Evolutionary conservation across 2,888 invertebrate species (phyloP), one percentile per base, ranked within the genome.

Genomic region (Amphipoea lucens): DNA sequence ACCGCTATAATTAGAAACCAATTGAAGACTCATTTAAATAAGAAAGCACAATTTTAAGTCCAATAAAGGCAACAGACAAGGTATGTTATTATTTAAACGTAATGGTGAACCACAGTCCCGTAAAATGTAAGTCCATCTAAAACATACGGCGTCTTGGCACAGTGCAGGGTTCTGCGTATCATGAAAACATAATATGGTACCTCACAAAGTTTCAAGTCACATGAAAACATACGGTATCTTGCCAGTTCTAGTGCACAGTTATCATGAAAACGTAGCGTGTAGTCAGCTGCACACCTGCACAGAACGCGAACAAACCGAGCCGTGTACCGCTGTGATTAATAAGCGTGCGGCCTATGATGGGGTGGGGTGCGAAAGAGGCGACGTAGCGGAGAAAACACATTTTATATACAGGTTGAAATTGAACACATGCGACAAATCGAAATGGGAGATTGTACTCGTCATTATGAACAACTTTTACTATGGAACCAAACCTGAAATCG

Each of bases 281-380:
- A 73, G 65, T 23, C 74, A 74, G 66, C 51, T 42, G 85, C 68
- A 68, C 87, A 88, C 83, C 83, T 88, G 87, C 73, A 89, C 79
- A 75, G 70, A 83, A 79, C 89, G 83, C 78, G 78, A 76, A 80
- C 86, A 86, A 85, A 85, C 89, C 81, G 74, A 78, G 71, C 82
- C 78, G 69, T 82, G 85, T 79, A 81, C 79, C 76, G 82, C 74
- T 63, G 88, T 87, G 83, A 89, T 89, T 90, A 89, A 90, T 88
- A 89, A 90, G 88, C 86, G 74, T 87, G 77, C 78, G 79, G 79
- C 78, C 89, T 80, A 62, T 57, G 72, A 4, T 45, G 36, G 70
- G 6, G 3, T 5, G 60, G 60, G 76, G 76, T 11, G 11, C 40
- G 75, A 79, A 78, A 0, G 14, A 74, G 1, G 45, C 4, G 36